phyloP scores from a whole-genome alignment of 2,888 invertebrate genomes.

The Phortica magna region DNA sequence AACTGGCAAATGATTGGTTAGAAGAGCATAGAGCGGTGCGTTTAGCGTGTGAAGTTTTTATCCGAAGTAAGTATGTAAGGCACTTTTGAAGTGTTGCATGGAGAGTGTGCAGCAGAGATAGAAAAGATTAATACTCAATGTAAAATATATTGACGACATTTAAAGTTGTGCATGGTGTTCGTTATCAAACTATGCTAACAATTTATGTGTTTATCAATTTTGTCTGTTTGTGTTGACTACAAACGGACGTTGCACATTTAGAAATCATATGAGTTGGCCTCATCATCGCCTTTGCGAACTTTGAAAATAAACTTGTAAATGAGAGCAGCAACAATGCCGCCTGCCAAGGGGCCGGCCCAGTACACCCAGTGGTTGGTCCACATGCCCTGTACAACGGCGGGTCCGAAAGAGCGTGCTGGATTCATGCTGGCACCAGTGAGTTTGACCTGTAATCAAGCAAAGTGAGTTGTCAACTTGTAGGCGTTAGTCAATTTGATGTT shows the following conservation, averaged over 20 bases:
- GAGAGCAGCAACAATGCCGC: conserved; percentile 86
- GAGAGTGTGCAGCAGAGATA: background rate
- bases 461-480: background rate
- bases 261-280: conserved; percentile 88
- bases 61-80: background rate
- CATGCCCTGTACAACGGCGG: conserved; percentile 86
- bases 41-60: too few relatives aligned
- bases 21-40: too few relatives aligned
- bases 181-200: background rate
- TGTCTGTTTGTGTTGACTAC: background rate
- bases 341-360: conserved; percentile 91
- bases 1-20: too few relatives aligned
- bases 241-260: conserved; percentile 68
- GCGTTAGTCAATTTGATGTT: background rate
- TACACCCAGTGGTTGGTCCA: conserved; percentile 93
- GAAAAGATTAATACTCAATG: background rate
- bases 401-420: conserved; percentile 93
- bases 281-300: conserved; percentile 85
- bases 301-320: conserved; percentile 86
- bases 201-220: background rate
- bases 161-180: background rate
- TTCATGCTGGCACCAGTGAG: conserved; percentile 94
- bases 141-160: background rate
- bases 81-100: background rate
- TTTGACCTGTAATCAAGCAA: conserved; percentile 81